Evolutionary conservation across 1,140 invertebrate species (phyloP).

Genomic region (Dolichoris vasculosae): DNA sequence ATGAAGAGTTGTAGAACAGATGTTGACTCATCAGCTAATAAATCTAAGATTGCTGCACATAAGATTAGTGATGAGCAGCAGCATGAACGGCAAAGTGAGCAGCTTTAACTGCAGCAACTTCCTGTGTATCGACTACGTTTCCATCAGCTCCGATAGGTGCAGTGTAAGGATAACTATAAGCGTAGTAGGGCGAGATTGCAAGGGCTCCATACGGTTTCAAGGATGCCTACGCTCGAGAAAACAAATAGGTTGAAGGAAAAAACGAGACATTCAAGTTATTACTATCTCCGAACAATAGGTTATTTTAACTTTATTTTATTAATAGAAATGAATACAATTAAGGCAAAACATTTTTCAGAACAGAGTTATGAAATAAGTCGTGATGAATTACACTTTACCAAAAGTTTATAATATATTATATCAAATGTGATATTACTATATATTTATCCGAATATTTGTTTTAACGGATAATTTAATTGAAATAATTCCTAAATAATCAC

Average conservation of each 20-base stretch:
- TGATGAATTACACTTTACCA: too few species aligned
- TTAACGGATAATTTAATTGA: too few species aligned
- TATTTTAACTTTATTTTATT: background rate
- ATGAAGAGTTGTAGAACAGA: too few species aligned
- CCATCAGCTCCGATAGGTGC: constrained; percentile 74
- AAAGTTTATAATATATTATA: too few species aligned
- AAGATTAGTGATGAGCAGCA: constrained; percentile 36
- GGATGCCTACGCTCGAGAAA: constrained; percentile 43
- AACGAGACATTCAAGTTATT: background rate
- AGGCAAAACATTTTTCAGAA: background rate
- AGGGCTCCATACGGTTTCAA: constrained; percentile 53
- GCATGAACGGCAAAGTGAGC: constrained; percentile 76
- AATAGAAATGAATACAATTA: background rate
- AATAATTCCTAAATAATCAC: too few species aligned
- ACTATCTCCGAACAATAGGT: background rate
- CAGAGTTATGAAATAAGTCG: background rate
- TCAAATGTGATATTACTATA: too few species aligned
- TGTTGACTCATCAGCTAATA: too few species aligned
- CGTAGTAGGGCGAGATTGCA: constrained; percentile 55
- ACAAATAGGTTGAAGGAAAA: background rate
- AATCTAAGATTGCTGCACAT: too few species aligned
- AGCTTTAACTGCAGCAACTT: constrained; percentile 78
- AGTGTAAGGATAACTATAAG: constrained; percentile 61
- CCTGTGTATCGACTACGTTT: constrained; percentile 77
- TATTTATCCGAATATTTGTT: too few species aligned